Evolutionary conservation across 2,888 invertebrate species (phyloP), one percentile per base, ranked within the genome.

Genomic region (Drosophila fungiperda): DNA sequence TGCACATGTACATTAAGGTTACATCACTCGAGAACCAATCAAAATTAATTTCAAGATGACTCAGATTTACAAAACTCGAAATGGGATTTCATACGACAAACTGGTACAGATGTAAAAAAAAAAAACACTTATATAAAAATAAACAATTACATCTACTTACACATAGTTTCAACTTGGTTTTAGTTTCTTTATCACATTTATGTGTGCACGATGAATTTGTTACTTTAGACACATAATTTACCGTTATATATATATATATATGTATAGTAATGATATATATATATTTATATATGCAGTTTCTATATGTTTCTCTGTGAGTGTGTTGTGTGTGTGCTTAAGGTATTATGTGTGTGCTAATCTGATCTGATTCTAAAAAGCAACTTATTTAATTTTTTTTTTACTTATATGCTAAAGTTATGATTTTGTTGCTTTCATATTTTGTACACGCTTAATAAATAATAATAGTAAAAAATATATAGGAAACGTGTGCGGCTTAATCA

Each of bases 101-200:
- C 11, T n/a, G 35, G 8, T 23, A 45, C 15, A 23, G 36, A 35
- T 38, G n/a, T 26, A 15, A n/a, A 68, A 68, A 50, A 26, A 40
- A 57, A 60, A 32, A 23, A 17, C 29, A 29, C 15, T 20, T 42
- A 61, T 36, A 55, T 12, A 67, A 48, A 35, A 52, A 40, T 35
- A 64, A 61, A 58, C 11, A 45, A 66, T 72, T 72, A 53, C 12
- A 50, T 29, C 69, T 77, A 77, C 63, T 67, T 77, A 77, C 36
- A 67, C 17, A 64, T 67, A 67, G 59, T 77, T 64, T 78, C 45
- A 68, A 62, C 73, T 76, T 73, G 52, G n/a, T 73, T 52, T 55
- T 60, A 55, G 55, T 42, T 57, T 29, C 40, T 58, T 42, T 76
- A 79, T 78, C 79, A 79, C 78, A 79, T 79, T 70, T 61, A 67